Evolutionary conservation across 2,113 vertebrate genomes (phyloP), one percentile per base, ranked within the genome.

Genomic region (Chitala chitala): DNA sequence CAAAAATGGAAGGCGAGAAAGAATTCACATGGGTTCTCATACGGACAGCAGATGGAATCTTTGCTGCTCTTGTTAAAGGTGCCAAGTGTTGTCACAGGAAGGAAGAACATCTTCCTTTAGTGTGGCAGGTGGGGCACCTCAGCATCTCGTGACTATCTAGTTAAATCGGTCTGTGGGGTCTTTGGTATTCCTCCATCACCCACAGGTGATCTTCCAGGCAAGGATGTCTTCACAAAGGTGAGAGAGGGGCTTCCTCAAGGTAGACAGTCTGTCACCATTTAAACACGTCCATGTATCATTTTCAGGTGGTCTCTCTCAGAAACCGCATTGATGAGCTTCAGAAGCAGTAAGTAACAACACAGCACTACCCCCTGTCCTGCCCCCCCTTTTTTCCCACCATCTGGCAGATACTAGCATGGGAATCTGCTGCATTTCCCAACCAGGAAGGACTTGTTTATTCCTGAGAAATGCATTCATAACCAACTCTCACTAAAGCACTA

Each of bases 301-400:
- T 87, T 29, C 93, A 95, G 94, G 92, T 95, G 81, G 87, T 90
- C 84, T 92, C 85, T 55, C 85, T 88, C 90, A 93, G 94, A 87
- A 94, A 90, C 81, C 94, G 94, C 86, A 97, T 96, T 1, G 94
- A 96, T 89, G 87, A 92, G 87, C 90, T 93, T 78, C 93, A 95
- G 90, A 96, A 94, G 83, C 93, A 95, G 95, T 95, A 88, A 95
- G 94, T 95, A 91, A 54, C 9, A 64, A 64, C 55, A 36, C 74
- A 2, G 40, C 33, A 54, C 10, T 55, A n/a, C n/a, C n/a, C n/a
- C n/a, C 75, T 29, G 1, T 10, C n/a, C n/a, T 4, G 0, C 15
- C 44, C 46, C 26, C 24, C n/a, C n/a, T n/a, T n/a, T n/a, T n/a
- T n/a, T n/a, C n/a, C n/a, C n/a, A n/a, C n/a, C n/a, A n/a, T n/a